These are phyloP conservation scores for Monodelphis domestica DNA, from an alignment of 2,797 vertebrate genomes.

Conservation along the genomic window DNA sequence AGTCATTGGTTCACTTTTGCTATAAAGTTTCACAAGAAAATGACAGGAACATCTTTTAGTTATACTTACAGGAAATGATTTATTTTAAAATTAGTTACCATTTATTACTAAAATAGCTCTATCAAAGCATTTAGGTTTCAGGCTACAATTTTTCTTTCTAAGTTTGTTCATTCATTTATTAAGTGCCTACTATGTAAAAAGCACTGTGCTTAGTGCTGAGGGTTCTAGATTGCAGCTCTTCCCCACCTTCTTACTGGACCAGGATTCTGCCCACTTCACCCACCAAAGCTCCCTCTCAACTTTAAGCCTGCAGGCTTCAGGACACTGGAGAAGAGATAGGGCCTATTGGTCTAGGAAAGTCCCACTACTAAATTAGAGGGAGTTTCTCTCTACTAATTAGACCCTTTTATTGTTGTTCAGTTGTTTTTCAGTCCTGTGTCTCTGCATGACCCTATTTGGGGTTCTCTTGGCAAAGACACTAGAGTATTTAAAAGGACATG, in stretches of 20 bases:
- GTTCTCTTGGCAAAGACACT: too few species aligned
- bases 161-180: background rate
- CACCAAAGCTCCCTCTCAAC: background rate
- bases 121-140: background rate
- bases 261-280: background rate
- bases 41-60: slow-evolving; percentile 51
- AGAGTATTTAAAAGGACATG: too few species aligned
- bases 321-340: background rate
- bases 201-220: background rate
- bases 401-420: too few species aligned
- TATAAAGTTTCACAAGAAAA: slow-evolving; percentile 47
- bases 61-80: slow-evolving; percentile 40
- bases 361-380: too few species aligned
- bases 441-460: too few species aligned
- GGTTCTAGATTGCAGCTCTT: background rate
- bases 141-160: background rate
- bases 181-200: background rate
- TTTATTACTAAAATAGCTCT: slow-evolving; percentile 1
- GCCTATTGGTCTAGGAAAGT: too few species aligned
- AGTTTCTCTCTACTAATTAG: too few species aligned
- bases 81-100: slow-evolving; percentile 7
- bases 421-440: too few species aligned
- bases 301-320: background rate
- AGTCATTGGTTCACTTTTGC: slow-evolving; percentile 36
- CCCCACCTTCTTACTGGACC: too few species aligned